Percentiles rank a stretch among this genome's conserved stretches.
Conservation (phyloP, 2,113 vertebrate species). For the Petrocephalus microphthalmus region DNA sequence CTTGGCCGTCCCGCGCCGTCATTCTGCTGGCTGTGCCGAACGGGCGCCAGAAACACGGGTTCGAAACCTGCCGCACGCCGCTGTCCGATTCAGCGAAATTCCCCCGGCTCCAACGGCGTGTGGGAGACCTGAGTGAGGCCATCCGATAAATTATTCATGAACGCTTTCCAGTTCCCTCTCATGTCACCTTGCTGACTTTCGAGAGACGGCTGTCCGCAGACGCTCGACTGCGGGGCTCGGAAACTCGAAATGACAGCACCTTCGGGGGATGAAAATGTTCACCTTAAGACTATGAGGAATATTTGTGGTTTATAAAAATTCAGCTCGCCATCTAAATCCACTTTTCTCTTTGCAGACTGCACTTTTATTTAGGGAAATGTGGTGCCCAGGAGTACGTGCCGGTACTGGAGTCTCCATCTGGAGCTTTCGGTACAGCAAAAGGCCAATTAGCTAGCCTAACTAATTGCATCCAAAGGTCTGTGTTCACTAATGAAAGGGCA, state of each 20-base stretch:
- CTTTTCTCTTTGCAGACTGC: background rate
- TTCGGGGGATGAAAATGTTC: constrained; percentile 16
- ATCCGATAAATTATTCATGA: constrained; percentile 40
- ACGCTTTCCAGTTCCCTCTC: constrained; percentile 29
- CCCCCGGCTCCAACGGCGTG: background rate
- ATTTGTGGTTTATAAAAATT: background rate
- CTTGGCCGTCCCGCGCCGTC: background rate
- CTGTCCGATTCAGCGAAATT: background rate
- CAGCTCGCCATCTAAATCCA: background rate
- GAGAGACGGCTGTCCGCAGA: background rate
- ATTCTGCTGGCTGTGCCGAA: background rate
- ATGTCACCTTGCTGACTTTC: constrained; percentile 31
- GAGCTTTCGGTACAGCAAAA: background rate
- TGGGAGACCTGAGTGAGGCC: constrained; percentile 10
- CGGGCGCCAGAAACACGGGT: background rate
- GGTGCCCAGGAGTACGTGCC: background rate
- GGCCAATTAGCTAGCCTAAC: background rate
- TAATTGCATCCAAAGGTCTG: background rate
- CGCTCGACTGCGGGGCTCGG: background rate
- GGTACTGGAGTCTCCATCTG: background rate
- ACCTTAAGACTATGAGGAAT: background rate
- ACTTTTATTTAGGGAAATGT: background rate
- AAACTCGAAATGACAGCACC: background rate
- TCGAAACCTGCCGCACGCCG: background rate
- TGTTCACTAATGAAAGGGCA: background rate